Evolutionary conservation across 2,888 invertebrate species (phyloP).

Genomic region (Chesias legatella): DNA sequence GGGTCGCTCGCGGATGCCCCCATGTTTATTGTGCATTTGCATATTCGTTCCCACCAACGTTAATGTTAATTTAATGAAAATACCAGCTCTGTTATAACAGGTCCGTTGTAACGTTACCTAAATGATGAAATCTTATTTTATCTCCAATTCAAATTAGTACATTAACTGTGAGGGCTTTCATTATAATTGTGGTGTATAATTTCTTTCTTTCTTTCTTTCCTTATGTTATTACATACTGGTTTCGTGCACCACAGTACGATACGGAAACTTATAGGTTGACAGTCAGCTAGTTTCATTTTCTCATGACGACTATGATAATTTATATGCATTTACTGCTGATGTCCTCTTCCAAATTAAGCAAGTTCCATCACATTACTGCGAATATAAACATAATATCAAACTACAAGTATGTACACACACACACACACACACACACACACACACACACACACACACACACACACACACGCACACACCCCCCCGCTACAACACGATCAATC

Average conservation of each 20-base stretch:
- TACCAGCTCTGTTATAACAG: conserved; percentile 28
- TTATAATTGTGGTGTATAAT: conserved; percentile 13
- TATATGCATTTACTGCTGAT: no score
- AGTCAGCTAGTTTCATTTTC: conserved; percentile 1
- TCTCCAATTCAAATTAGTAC: conserved; percentile 8
- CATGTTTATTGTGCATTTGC: conserved; percentile 32
- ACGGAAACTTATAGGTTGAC: conserved; percentile 2
- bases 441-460: background rate
- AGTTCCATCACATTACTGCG: no score
- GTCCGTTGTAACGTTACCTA: conserved; percentile 11
- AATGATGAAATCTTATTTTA: conserved; percentile 19
- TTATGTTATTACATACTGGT: background rate
- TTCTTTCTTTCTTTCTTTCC: conserved; percentile 1
- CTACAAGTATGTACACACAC: no score
- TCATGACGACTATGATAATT: background rate
- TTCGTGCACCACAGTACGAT: background rate
- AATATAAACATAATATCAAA: no score
- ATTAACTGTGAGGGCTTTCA: conserved; percentile 4
- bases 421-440: background rate
- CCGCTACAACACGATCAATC: conserved; percentile 8
- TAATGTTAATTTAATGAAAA: conserved; percentile 31
- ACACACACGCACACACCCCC: no score
- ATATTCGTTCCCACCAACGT: conserved; percentile 31
- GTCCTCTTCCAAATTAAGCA: no score
- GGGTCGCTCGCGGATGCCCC: conserved; percentile 16